These are phyloP conservation scores for Puntigrus tetrazona DNA, from an alignment of 2,113 vertebrate species.

Conservation along the genomic window DNA sequence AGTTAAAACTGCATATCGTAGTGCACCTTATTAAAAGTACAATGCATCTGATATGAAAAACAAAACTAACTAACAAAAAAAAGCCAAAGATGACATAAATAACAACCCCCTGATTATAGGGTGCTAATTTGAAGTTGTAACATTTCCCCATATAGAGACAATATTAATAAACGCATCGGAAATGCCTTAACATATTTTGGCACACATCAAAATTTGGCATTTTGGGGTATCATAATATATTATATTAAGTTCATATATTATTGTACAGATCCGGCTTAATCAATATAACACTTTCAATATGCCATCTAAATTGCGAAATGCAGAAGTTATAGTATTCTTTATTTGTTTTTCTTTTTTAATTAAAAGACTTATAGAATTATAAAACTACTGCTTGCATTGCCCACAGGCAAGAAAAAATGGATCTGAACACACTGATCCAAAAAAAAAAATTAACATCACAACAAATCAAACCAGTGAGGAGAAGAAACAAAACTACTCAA, in stretches of 20 bases:
- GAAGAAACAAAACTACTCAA: constrained; percentile 79
- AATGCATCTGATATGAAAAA: constrained; percentile 46
- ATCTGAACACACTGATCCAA: constrained; percentile 39
- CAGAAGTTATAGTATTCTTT: constrained; percentile 38
- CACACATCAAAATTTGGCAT: constrained; percentile 62
- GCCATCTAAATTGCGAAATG: constrained; percentile 42
- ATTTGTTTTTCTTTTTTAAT: not conserved
- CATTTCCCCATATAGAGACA: constrained; percentile 23
- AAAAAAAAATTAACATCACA: constrained; percentile 56
- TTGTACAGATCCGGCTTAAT: constrained; percentile 36
- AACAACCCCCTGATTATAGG: constrained; percentile 14
- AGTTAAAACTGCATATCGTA: constrained; percentile 59
- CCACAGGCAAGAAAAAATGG: constrained; percentile 46
- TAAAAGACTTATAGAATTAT: constrained; percentile 37
- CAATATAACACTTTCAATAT: constrained; percentile 37
- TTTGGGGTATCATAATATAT: constrained; percentile 45
- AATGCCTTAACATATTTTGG: constrained; percentile 56
- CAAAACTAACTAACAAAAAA: constrained; percentile 29
- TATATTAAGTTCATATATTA: constrained; percentile 39
- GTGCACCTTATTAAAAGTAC: constrained; percentile 58
- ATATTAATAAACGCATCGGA: constrained; percentile 28
- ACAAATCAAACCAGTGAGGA: constrained; percentile 69
- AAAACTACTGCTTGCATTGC: constrained; percentile 61
- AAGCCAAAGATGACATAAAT: constrained; percentile 29
- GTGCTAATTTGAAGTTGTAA: constrained; percentile 40